These are phyloP conservation scores for Dynastes grantii DNA, from an alignment of 2,888 invertebrate species.

Conservation along the genomic window DNA sequence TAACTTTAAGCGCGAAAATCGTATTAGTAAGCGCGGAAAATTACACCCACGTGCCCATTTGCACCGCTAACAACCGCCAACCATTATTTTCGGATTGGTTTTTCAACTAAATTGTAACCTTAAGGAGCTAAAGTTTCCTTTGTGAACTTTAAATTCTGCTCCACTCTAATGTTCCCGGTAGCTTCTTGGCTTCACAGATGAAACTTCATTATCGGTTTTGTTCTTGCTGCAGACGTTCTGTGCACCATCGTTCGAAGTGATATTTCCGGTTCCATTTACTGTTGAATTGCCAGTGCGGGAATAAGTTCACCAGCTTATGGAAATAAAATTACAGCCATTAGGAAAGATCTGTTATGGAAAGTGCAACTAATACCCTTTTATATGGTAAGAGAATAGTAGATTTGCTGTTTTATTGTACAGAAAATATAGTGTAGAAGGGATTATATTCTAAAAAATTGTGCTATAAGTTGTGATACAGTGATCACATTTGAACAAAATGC, in stretches of 20 bases:
- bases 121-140: slow-evolving; percentile 4
- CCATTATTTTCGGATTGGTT: neutral
- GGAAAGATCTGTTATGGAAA: too few relatives aligned
- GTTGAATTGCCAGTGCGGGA: neutral
- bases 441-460: too few relatives aligned
- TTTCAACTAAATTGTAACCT: neutral
- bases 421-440: too few relatives aligned
- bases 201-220: slow-evolving; percentile 4
- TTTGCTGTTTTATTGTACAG: too few relatives aligned
- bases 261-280: neutral
- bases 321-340: neutral
- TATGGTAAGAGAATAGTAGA: too few relatives aligned
- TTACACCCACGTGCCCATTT: neutral
- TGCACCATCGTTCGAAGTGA: neutral
- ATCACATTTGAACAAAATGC: too few relatives aligned
- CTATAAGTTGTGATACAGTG: too few relatives aligned
- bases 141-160: slow-evolving; percentile 10
- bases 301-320: neutral
- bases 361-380: too few relatives aligned
- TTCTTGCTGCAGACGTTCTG: neutral
- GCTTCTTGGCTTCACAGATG: neutral
- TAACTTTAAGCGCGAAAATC: neutral
- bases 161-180: neutral
- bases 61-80: slow-evolving; percentile 3
- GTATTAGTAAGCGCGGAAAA: neutral